Base-by-base conservation (phyloP, 2,888 invertebrate genomes). In the Leucoptera coffeella region DNA sequence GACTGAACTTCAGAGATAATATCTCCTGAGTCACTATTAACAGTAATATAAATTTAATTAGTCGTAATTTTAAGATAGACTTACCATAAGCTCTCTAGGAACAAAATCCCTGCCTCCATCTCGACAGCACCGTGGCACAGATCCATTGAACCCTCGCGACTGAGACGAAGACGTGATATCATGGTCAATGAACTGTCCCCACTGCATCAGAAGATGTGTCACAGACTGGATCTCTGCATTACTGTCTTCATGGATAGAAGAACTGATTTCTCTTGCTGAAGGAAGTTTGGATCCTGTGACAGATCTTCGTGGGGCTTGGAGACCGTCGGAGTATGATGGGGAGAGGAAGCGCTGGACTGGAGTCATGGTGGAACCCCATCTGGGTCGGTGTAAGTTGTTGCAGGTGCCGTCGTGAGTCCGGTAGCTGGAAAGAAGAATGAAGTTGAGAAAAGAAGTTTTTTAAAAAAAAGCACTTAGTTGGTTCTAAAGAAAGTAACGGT, bases 141-240 rank as follows among this genome's bases (percentile, higher is more conserved):
- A 80, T 5, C 84, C 82, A 44, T 87, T 85, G 42, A 87, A 85
- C 5, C 85, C 82, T 38, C 78, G 69, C 2, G 84, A 80, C 40
- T 85, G 85, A 0, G 82, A 84, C 4, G 85, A 81, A 0, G 85
- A 81, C 21, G 85, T 88, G 35, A 93, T 60, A 47, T 93, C 92
- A 42, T 93, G 92, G 46, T 92, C 92, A 30, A 93, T 45, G 38
- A 93, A 82, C 55, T 93, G 92, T 0, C 92, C 92, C 87, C 91
- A 91, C 47, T 92, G 91, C 78, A 89, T 90, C 31, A 88, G 74
- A 76, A 87, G 79, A 36, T 85, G 79, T 0, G 87, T 87, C 6
- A 88, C 73, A 0, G 77, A 74, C 1, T 75, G 72, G 4, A 79
- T 74, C 35, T 82, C 83, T 1, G 73, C 73, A 38, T 81, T 78